Percentiles rank a stretch among this genome's conserved stretches.
Conservation (phyloP, 2,888 invertebrate genomes). For the Diaprepes abbreviatus region DNA sequence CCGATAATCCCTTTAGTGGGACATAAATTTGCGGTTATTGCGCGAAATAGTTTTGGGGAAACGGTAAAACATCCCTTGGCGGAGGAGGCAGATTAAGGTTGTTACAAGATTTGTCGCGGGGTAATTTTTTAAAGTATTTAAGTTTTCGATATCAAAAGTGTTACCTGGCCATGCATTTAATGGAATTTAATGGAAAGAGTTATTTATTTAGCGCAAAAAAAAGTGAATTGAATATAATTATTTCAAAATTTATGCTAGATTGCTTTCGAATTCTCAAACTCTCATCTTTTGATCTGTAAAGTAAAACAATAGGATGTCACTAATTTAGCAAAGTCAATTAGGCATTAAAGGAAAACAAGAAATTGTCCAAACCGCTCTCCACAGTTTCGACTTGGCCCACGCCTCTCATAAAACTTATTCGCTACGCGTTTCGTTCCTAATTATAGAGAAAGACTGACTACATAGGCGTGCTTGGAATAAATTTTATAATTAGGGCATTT, state of each 20-base stretch:
- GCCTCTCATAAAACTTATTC: constrained; percentile 43
- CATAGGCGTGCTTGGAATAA: constrained; percentile 43
- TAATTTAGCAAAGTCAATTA: constrained; percentile 41
- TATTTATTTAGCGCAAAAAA: too few relatives aligned
- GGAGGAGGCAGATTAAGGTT: neutral
- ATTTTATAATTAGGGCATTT: too few relatives aligned
- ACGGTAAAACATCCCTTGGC: constrained; percentile 19
- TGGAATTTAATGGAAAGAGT: too few relatives aligned
- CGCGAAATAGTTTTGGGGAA: constrained; percentile 42
- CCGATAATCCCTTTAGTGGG: constrained; percentile 43
- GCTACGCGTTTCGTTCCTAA: constrained; percentile 40
- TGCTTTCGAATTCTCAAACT: too few relatives aligned
- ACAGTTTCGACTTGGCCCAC: constrained; percentile 24
- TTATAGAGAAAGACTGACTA: constrained; percentile 31
- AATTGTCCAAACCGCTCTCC: constrained; percentile 31
- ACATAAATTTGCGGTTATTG: constrained; percentile 47
- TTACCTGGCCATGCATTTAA: too few relatives aligned
- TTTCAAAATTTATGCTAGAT: too few relatives aligned
- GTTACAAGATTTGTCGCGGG: too few relatives aligned
- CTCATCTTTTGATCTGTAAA: neutral
- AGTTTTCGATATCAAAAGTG: too few relatives aligned
- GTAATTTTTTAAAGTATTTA: too few relatives aligned
- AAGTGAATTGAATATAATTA: too few relatives aligned
- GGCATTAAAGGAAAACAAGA: constrained; percentile 42
- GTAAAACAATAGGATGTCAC: constrained; percentile 24